phyloP scores from a whole-genome alignment of 30 jellyfish, hydroid and myxozoan genomes.

The Turritopsis dohrnii region DNA sequence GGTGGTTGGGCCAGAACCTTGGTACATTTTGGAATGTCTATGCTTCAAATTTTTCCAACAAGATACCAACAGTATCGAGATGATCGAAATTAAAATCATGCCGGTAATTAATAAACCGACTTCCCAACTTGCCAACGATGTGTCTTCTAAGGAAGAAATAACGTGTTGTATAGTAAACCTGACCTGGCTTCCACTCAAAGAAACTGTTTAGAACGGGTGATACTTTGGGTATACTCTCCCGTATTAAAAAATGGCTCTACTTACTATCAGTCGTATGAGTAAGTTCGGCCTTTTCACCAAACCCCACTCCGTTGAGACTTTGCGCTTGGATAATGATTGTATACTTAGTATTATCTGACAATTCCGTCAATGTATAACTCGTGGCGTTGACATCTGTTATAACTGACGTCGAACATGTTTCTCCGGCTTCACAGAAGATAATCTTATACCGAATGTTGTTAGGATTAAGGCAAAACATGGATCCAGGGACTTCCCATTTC shows the following conservation, averaged over 20 bases:
- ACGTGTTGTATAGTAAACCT: neutral
- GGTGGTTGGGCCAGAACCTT: neutral
- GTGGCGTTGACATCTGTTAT: neutral
- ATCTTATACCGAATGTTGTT: neutral
- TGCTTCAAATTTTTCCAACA: neutral
- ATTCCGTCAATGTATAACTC: neutral
- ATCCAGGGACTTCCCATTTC: neutral
- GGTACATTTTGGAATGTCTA: neutral
- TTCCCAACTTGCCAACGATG: neutral
- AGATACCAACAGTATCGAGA: neutral
- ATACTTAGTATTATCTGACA: neutral
- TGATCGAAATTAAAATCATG: neutral
- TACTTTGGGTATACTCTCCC: too few species aligned
- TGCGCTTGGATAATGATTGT: neutral
- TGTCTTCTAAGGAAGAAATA: neutral
- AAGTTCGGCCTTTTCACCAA: neutral
- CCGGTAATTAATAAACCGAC: neutral
- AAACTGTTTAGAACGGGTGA: too few species aligned
- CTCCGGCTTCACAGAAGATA: neutral
- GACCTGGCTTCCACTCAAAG: too few species aligned
- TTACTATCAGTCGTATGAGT: neutral
- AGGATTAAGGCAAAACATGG: neutral
- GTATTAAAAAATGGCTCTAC: too few species aligned
- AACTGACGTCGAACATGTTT: neutral
- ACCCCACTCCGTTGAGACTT: neutral